Evolutionary conservation across 30 jellyfish, hydroid and myxozoan species (phyloP).

Genomic region (Catostylus mosaicus): DNA sequence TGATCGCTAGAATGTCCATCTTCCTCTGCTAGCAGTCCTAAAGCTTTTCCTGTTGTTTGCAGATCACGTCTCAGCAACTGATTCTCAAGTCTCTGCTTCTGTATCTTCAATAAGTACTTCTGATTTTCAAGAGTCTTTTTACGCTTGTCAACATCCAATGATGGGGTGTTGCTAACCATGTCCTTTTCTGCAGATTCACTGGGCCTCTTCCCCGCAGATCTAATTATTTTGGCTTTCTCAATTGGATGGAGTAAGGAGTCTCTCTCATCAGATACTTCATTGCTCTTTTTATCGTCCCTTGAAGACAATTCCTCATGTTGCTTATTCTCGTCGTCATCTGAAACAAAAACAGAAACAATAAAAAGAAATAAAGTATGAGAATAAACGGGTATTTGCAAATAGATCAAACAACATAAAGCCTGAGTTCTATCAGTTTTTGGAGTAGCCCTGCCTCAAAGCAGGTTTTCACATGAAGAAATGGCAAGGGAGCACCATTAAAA

Average conservation of each 20-base stretch:
- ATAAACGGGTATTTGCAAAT: too few relatives aligned
- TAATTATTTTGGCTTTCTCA: conserved; percentile 44
- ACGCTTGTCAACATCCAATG: conserved; percentile 15
- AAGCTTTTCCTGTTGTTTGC: conserved; percentile 32
- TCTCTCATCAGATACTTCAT: neutral
- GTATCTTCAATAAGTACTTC: conserved; percentile 44
- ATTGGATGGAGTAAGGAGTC: conserved; percentile 56
- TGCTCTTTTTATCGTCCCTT: neutral
- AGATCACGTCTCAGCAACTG: conserved; percentile 43
- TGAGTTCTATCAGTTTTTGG: too few relatives aligned
- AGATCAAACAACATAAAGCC: too few relatives aligned
- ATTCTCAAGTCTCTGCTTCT: conserved; percentile 58
- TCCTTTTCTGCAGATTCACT: neutral
- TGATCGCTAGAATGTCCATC: neutral
- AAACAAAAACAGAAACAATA: neutral
- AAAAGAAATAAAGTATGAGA: neutral
- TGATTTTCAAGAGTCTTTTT: conserved; percentile 54
- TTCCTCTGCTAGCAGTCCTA: conserved; percentile 11
- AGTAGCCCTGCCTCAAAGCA: too few relatives aligned
- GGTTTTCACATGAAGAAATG: too few relatives aligned
- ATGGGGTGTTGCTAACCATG: neutral
- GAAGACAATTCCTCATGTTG: neutral
- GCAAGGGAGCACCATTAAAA: too few relatives aligned
- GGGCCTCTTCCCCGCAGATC: conserved; percentile 29
- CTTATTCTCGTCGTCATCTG: neutral